phyloP scores from a whole-genome alignment of 2,113 vertebrate species.

The Zootoca vivipara region DNA sequence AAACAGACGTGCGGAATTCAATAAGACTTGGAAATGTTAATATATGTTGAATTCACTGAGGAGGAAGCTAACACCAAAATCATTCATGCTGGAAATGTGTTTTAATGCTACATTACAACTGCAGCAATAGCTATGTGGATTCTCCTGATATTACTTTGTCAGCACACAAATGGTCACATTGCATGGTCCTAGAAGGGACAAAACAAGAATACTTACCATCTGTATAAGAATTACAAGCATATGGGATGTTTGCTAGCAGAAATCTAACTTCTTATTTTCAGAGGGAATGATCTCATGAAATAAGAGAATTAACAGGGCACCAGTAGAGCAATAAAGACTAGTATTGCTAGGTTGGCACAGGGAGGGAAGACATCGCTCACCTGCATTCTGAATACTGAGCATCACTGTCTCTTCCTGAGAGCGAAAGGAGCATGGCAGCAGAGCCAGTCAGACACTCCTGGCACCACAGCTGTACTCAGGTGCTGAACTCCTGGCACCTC shows the following conservation, averaged over 20 bases:
- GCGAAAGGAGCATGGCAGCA: no score
- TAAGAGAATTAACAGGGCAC: not conserved
- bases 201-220: not conserved
- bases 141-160: slow-evolving; percentile 24
- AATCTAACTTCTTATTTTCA: not conserved
- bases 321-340: not conserved
- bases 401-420: no score
- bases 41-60: slow-evolving; percentile 26
- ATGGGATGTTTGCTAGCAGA: not conserved
- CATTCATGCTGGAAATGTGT: slow-evolving; percentile 41
- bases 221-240: not conserved
- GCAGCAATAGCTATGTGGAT: not conserved
- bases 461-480: no score
- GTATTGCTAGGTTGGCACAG: no score
- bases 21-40: slow-evolving; percentile 33
- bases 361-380: no score
- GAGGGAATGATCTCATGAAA: not conserved
- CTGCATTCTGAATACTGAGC: no score
- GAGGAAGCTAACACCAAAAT: slow-evolving; percentile 39
- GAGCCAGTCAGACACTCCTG: no score
- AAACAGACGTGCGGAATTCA: slow-evolving; percentile 27
- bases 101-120: slow-evolving; percentile 37
- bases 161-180: not conserved
- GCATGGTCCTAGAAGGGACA: not conserved
- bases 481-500: no score